A percentile compares a stretch with the other conserved stretches of the same genome.
phyloP scores from a whole-genome alignment of 2,888 invertebrate species.

The Microctonus brassicae region DNA sequence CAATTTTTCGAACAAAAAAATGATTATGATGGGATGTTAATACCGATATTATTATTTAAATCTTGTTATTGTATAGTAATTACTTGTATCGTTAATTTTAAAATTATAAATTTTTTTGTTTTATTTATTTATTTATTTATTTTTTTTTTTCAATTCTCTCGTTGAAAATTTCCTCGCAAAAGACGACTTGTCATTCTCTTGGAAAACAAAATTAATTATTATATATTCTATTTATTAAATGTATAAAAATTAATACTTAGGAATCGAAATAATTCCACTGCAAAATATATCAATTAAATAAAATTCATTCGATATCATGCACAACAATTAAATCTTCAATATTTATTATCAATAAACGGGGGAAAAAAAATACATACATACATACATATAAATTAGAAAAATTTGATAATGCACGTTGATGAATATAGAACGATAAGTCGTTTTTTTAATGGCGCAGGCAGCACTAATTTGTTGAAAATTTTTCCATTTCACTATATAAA shows the following conservation, averaged over 20 bases:
- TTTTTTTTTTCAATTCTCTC: too few species aligned
- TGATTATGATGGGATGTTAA: constrained; percentile 22
- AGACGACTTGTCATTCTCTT: constrained; percentile 7
- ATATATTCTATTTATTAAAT: background rate
- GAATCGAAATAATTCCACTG: background rate
- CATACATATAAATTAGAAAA: too few species aligned
- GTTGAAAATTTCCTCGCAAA: constrained; percentile 39
- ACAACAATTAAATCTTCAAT: background rate
- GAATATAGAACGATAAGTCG: background rate
- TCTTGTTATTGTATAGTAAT: constrained; percentile 51
- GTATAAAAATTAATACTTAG: constrained; percentile 3
- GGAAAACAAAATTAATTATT: background rate
- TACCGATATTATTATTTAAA: constrained; percentile 43
- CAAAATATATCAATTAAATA: constrained; percentile 4
- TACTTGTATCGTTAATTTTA: constrained; percentile 43
- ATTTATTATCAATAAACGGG: background rate
- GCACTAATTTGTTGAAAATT: background rate
- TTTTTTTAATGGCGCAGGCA: background rate
- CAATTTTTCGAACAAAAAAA: constrained; percentile 22
- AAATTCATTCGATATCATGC: background rate
- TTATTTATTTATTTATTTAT: constrained; percentile 7
- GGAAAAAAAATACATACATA: background rate
- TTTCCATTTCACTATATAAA: background rate
- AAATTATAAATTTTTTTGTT: constrained; percentile 41
- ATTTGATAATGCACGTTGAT: background rate